Evolutionary conservation across 2,113 vertebrate species (phyloP).

Genomic region (Nycticebus coucang): DNA sequence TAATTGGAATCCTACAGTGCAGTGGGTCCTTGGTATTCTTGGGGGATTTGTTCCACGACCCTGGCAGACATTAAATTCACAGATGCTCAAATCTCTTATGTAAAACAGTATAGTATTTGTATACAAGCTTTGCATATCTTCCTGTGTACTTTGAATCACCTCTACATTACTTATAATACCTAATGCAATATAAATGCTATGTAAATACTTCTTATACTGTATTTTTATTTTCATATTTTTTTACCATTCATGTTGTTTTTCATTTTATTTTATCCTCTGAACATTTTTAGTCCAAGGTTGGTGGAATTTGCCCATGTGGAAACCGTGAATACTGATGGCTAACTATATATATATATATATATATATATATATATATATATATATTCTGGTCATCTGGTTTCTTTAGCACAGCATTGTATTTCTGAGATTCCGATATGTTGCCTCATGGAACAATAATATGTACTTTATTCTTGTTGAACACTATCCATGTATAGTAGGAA

Average conservation of each 20-base stretch:
- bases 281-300: background rate
- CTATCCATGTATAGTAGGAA: background rate
- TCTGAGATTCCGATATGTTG: background rate
- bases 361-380: too few species aligned
- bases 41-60: background rate
- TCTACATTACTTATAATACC: background rate
- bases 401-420: background rate
- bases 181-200: background rate
- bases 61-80: background rate
- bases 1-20: background rate
- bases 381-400: background rate
- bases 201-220: background rate
- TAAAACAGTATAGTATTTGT: background rate
- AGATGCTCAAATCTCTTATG: background rate
- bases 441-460: background rate
- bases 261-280: background rate
- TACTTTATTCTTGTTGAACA: background rate
- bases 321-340: too few species aligned
- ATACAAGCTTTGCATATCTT: background rate
- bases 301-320: too few species aligned
- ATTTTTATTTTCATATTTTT: background rate
- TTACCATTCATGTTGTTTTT: background rate
- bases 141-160: background rate
- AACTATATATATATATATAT: too few species aligned
- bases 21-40: background rate